Evolutionary conservation across 2,888 invertebrate genomes (phyloP), one percentile per base, ranked within the genome.

Genomic region (Halocaridina rubra): DNA sequence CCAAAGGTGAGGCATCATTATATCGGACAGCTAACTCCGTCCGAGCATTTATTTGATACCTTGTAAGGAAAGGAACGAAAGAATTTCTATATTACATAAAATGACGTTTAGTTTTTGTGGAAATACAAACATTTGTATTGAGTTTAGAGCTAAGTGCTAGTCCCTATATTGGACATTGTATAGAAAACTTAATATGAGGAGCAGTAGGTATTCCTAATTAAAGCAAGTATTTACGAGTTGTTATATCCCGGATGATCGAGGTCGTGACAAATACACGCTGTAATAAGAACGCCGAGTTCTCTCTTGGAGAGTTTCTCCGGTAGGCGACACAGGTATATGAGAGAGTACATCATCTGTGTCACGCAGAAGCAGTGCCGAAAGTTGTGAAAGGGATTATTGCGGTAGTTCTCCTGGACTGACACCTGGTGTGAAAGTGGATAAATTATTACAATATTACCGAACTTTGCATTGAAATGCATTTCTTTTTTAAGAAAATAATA

Each of bases 331-430:
- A 90, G 86, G 85, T 91, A 90, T n/a, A 91, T 90, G 89, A 91
- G 90, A 1, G 91, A 91, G 88, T 91, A 91, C 91, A 91, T 91
- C 91, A 91, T 91, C 88, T 91, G 91, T 7, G 91, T 89, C 59
- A 91, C 91, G 88, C 91, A 91, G 89, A 91, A 91, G 86, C 91
- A 91, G 88, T 91, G 91, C 5, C 91, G 90, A 89, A 91, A 91
- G 88, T 91, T 91, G 89, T 91, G 91, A 88, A 91, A 91, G 5
- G 91, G 91, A 89, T 91, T 91, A 84, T 91, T 91, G 57, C 91
- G 89, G 89, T 91, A 91, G 89, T 91, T 91, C 85, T 91, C 91
- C 85, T 91, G 91, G 0, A 91, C 90, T 82, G 61, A 29, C 61
- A 80, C 71, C 80, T 80, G 71, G n/a, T n/a, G n/a, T 22, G 24